Evolutionary conservation across 30 jellyfish, hydroid and myxozoan species (phyloP).

Genomic region (Aurelia aurita): DNA sequence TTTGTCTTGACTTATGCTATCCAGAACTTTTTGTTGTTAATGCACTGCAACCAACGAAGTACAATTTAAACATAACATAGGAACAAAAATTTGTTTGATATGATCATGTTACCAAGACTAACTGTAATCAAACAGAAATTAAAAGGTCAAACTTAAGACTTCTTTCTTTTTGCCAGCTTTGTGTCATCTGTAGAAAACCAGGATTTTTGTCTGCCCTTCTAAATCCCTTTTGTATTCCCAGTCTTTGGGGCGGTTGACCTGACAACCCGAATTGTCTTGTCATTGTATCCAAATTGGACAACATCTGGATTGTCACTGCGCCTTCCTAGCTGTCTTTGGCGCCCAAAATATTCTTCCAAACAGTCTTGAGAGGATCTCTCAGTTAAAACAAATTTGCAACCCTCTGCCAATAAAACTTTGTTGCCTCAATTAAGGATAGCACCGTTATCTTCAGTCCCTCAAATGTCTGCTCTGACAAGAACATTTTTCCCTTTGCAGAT

Average conservation of each 20-base stretch:
- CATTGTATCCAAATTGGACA: conserved; percentile 59
- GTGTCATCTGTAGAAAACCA: conserved; percentile 39
- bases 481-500: conserved; percentile 48
- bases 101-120: not conserved
- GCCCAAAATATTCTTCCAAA: conserved; percentile 63
- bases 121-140: not conserved
- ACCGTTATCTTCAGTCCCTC: conserved; percentile 1
- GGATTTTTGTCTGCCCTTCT: conserved; percentile 36
- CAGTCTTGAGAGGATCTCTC: conserved; percentile 52
- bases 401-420: conserved; percentile 52
- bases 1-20: too few relatives aligned
- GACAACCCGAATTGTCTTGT: conserved; percentile 60
- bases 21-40: conserved; percentile 1
- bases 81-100: too few relatives aligned
- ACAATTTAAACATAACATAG: not conserved
- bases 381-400: conserved; percentile 38
- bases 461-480: conserved; percentile 53
- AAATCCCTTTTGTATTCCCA: conserved; percentile 52
- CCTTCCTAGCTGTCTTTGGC: conserved; percentile 62
- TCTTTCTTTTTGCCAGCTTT: conserved; percentile 55
- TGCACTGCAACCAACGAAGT: not conserved
- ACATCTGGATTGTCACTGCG: conserved; percentile 69
- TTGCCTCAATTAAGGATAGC: conserved; percentile 32
- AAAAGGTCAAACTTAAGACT: conserved; percentile 26
- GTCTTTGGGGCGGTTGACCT: conserved; percentile 56